Conservation (phyloP, 35 echinoderm and acorn worm species). For the Amphiura filiformis region DNA sequence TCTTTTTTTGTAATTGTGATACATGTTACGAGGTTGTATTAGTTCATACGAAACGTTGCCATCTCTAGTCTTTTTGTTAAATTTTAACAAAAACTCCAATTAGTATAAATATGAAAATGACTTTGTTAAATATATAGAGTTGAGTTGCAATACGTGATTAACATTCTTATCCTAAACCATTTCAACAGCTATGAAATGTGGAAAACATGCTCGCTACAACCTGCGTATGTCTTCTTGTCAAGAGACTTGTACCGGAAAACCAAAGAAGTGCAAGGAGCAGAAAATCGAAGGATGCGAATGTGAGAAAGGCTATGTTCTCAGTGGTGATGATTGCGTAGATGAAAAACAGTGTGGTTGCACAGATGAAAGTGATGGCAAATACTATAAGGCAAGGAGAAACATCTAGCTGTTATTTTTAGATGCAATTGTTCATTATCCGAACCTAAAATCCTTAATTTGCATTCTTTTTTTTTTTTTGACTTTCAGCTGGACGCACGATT, state of each 20-base stretch:
- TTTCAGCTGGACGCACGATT: conserved; percentile 39
- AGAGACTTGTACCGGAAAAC: conserved; percentile 42
- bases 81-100: too few species aligned
- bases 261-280: background rate
- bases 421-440: background rate
- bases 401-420: background rate
- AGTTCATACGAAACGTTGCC: too few species aligned
- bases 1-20: too few species aligned
- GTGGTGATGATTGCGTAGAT: conserved; percentile 47
- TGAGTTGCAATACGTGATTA: too few species aligned
- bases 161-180: background rate
- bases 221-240: conserved; percentile 44
- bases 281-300: conserved; percentile 78
- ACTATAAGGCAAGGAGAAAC: background rate
- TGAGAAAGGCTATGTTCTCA: conserved; percentile 37
- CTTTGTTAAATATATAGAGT: too few species aligned
- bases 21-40: too few species aligned
- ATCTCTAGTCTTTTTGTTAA: too few species aligned
- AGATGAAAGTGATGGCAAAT: background rate
- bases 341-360: conserved; percentile 52
- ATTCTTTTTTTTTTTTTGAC: background rate
- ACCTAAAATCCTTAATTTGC: background rate
- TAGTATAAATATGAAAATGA: too few species aligned
- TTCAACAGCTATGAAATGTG: conserved; percentile 65
- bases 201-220: conserved; percentile 28